Percentiles rank a stretch among this genome's conserved stretches.
phyloP scores from a whole-genome alignment of 2,888 invertebrate species.

The Crocallis elinguaria region DNA sequence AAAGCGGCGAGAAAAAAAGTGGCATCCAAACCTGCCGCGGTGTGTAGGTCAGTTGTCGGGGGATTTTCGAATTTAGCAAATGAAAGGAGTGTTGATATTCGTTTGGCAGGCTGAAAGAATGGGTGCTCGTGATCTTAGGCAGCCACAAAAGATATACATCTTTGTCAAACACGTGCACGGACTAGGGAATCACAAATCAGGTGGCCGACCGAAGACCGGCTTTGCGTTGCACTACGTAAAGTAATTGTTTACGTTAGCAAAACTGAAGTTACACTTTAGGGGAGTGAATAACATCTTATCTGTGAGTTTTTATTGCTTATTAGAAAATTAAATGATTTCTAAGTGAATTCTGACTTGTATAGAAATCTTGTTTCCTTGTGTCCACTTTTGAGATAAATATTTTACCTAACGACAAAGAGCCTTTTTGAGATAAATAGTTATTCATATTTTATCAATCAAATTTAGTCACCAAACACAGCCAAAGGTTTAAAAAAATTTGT shows the following conservation, averaged over 20 bases:
- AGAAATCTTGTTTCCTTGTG: no score
- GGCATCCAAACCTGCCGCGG: constrained; percentile 60
- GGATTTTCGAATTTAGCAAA: constrained; percentile 54
- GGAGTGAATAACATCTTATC: constrained; percentile 15
- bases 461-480: not conserved
- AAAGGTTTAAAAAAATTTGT: not conserved
- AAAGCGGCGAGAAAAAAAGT: constrained; percentile 70
- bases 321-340: no score
- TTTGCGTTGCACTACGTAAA: constrained; percentile 51
- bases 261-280: constrained; percentile 19
- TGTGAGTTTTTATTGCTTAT: not conserved
- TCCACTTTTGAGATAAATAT: no score
- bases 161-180: constrained; percentile 76
- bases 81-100: constrained; percentile 55
- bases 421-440: no score
- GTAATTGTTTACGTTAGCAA: constrained; percentile 57
- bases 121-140: constrained; percentile 61
- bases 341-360: no score
- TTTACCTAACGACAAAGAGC: no score
- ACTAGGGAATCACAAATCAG: constrained; percentile 69
- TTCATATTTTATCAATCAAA: not conserved
- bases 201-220: constrained; percentile 52
- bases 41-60: constrained; percentile 37
- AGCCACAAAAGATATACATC: constrained; percentile 69
- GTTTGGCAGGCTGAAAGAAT: constrained; percentile 51